Evolutionary conservation across 2,888 invertebrate species (phyloP), one percentile per base, ranked within the genome.

Genomic region (Cephus nigrinus): DNA sequence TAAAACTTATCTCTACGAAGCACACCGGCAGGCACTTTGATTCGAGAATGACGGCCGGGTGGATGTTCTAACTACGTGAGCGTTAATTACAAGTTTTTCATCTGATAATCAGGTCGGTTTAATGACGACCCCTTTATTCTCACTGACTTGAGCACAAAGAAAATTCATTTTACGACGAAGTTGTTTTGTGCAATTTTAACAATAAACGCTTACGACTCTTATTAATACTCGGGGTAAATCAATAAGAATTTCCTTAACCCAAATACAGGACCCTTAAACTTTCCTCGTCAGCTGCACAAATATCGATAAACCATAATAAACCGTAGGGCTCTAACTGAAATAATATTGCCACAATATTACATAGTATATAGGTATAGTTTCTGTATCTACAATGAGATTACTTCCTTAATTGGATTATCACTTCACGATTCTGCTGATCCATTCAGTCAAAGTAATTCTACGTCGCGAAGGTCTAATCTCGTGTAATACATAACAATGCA

Each of bases 31-130:
- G 23, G 9, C 23, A 55, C 23, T 55, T 55, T 23, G 55, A 55
- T 55, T 55, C 55, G 23, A 23, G 23, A 55, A 23, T 55, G 55
- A 55, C 55, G 23, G 55, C 55, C 23, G 55, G 23, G 9, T 23
- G 55, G 55, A 55, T 55, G 23, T 23, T 55, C 23, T 23, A 23
- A 23, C 55, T 55, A 55, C 55, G 55, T 55, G 23, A 55, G 23
- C 55, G 71, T 31, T 71, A 71, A 71, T 71, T 71, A 71, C 33
- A 71, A 71, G 71, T 71, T 71, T 71, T 71, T 71, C 31, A 71
- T 71, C 71, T 33, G 71, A 71, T 71, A 71, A 71, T 71, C 71
- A 33, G 55, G 2, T 55, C 55, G 55, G 55, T 15, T 9, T 55
- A 55, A 9, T 23, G 9, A 23, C 55, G 23, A 9, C 1, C 55